phyloP scores from a whole-genome alignment of 2,797 vertebrate species.

The Borostomias antarcticus region DNA sequence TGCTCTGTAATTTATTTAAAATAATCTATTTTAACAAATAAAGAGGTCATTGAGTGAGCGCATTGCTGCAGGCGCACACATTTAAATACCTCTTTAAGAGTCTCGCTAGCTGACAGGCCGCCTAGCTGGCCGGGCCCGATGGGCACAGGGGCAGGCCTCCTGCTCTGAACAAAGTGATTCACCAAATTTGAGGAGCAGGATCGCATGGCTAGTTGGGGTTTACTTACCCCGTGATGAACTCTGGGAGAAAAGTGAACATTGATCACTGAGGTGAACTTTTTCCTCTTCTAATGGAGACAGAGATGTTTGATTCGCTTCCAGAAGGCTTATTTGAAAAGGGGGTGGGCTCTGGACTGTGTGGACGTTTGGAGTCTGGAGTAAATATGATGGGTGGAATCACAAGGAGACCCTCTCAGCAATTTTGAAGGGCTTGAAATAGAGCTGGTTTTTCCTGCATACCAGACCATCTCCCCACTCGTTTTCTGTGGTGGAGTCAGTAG shows the following conservation, averaged over 20 bases:
- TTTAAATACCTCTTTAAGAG: constrained; percentile 90
- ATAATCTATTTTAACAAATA: constrained; percentile 99
- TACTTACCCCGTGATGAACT: constrained; percentile 59
- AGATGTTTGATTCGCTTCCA: constrained; percentile 61
- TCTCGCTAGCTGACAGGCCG: constrained; percentile 80
- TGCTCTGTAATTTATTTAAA: constrained; percentile 99
- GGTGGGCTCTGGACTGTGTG: constrained; percentile 45
- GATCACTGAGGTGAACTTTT: constrained; percentile 36
- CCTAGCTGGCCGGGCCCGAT: constrained; percentile 58
- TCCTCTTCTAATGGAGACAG: constrained; percentile 45
- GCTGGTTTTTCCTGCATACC: constrained; percentile 68
- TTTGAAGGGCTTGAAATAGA: constrained; percentile 71
- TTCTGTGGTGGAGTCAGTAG: constrained; percentile 55
- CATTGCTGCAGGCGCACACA: constrained; percentile 88
- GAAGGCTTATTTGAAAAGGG: constrained; percentile 64
- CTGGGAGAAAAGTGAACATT: constrained; percentile 24
- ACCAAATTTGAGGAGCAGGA: constrained; percentile 66
- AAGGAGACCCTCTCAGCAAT: constrained; percentile 73
- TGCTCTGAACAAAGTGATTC: constrained; percentile 81
- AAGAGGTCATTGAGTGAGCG: constrained; percentile 94
- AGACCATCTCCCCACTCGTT: constrained; percentile 69
- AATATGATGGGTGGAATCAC: constrained; percentile 71
- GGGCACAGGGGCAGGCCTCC: constrained; percentile 68
- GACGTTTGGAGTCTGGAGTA: constrained; percentile 49
- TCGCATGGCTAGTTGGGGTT: constrained; percentile 56